Base-by-base conservation (phyloP, 2,888 invertebrate genomes). In the Orchesella flavescens region DNA sequence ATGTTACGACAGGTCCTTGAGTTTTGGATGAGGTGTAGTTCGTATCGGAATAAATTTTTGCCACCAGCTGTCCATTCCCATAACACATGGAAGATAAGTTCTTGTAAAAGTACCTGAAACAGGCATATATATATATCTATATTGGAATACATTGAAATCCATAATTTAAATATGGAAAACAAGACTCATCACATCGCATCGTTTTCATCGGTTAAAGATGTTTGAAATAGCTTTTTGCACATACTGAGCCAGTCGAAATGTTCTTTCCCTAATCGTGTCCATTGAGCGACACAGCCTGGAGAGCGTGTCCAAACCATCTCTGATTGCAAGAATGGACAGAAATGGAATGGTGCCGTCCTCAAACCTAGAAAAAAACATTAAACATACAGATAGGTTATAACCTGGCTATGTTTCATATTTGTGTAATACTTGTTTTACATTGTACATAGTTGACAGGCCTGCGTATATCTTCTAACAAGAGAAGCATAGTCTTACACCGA, bases 261-360 rank as follows among this genome's bases (percentile, higher is more conserved):
- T 95, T 89, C 97, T 95, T 10, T 89, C 86, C 0, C 94, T 93
- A 43, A 91, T 89, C 13, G 84, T 85, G 13, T 88, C 85, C 88
- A 91, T 90, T 15, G 90, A 89, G 76, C 90, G 78, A 17, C 86
- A 87, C 34, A 88, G 77, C 71, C 79, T 85, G 21, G 69, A 78
- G 63, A 88, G 69, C 9, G 93, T 92, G 79, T 95, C 94, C 89
- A 98, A 95, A 72, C 97, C 97, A 90, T 96, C 94, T 86, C 93
- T 93, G 5, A 99, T 90, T 1, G 95, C 93, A 68, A 95, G 91
- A 85, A 99, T 96, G 23, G 95, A 94, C 63, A 98, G 91, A 90
- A 95, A 99, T 17, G 97, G 92, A 17, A 96, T 89, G 0, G 98
- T 97, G 3, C 99, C 99, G 91, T 98, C 98, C 92, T 99, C 98